Conservation (phyloP, 2,113 vertebrate species). For the Tenrec ecaudatus region DNA sequence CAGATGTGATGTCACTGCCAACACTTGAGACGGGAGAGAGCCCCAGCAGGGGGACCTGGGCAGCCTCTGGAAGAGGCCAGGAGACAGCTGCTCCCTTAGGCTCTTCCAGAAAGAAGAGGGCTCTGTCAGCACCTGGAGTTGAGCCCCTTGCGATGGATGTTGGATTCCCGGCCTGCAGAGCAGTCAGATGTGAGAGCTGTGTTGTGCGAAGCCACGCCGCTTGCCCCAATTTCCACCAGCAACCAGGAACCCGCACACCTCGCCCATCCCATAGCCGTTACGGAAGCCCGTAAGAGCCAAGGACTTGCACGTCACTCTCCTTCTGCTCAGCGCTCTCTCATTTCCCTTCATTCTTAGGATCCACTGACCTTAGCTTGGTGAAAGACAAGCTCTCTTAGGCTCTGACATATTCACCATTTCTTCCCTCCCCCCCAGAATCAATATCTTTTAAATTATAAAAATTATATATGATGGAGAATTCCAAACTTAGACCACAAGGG, state of each 20-base stretch:
- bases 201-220: no score
- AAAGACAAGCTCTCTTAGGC: no score
- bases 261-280: rapidly evolving
- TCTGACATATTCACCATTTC: no score
- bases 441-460: no score
- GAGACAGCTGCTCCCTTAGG: not conserved
- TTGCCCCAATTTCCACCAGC: no score
- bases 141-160: not conserved
- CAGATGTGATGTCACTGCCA: not conserved
- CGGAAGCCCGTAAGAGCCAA: not conserved
- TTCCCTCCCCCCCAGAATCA: no score
- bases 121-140: not conserved
- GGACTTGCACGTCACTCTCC: not conserved
- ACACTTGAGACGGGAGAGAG: no score
- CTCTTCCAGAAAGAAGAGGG: not conserved
- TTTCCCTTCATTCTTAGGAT: not conserved
- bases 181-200: not conserved
- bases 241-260: not conserved
- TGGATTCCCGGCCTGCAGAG: not conserved
- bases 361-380: no score
- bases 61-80: not conserved
- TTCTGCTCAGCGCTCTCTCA: not conserved
- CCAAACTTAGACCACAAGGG: not conserved
- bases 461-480: no score
- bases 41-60: rapidly evolving